Conservation (phyloP, 2,888 invertebrate species). For the Abrostola triplasia region DNA sequence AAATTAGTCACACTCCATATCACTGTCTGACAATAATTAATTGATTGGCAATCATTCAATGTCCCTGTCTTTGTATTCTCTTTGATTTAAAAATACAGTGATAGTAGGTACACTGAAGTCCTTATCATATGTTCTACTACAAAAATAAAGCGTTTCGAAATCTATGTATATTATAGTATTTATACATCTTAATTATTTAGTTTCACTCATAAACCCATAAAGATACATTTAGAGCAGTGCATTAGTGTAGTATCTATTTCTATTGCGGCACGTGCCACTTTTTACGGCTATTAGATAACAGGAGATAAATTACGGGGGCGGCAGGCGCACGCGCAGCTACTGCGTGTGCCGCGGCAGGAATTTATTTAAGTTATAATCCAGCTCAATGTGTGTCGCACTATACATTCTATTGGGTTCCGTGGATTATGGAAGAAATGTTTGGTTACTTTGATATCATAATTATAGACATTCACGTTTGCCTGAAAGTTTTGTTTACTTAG, state of each 20-base stretch:
- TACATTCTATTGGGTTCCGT: background rate
- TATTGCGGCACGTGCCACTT: conserved; percentile 70
- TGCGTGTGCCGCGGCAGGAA: conserved; percentile 39
- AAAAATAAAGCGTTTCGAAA: background rate
- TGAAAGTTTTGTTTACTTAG: too few relatives aligned
- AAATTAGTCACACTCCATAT: conserved; percentile 41
- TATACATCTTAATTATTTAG: conserved; percentile 28
- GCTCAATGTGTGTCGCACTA: background rate
- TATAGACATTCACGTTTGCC: too few relatives aligned
- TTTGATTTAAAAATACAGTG: too few relatives aligned
- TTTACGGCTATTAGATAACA: conserved; percentile 76
- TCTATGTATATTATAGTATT: conserved; percentile 11
- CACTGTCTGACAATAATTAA: conserved; percentile 21
- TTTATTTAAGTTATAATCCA: conserved; percentile 50
- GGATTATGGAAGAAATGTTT: background rate
- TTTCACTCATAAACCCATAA: conserved; percentile 48
- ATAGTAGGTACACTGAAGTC: too few relatives aligned
- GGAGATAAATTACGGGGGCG: conserved; percentile 67
- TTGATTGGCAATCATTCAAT: conserved; percentile 26
- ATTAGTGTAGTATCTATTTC: conserved; percentile 59
- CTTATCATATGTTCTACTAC: too few relatives aligned
- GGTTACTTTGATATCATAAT: too few relatives aligned
- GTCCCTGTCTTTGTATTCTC: background rate
- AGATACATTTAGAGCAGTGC: conserved; percentile 40
- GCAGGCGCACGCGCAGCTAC: conserved; percentile 54